Evolutionary conservation across 92 coral and sea anemone species (phyloP), one percentile per base, ranked within the genome.

Genomic region (Hydrozoanthus gracilis): DNA sequence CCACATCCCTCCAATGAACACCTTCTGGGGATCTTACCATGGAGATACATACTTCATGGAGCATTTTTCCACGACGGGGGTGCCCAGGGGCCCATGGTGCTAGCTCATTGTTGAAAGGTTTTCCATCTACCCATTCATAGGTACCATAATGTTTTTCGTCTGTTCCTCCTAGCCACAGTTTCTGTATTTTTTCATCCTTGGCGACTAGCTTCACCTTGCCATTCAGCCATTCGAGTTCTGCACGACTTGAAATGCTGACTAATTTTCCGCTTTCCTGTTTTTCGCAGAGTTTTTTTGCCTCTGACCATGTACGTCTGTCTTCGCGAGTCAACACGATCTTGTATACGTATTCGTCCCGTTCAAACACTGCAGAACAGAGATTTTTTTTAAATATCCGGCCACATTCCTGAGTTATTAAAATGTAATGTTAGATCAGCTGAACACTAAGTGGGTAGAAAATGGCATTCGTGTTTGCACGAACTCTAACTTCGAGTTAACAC

Each of bases 221-320:
- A 51, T 94, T 94, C 8, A 94, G 78, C 88, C 87, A 94, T 76
- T 87, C 79, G 55, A 89, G 88, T 47, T 94, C 97, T 17, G 82
- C 91, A 47, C 82, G 87, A 78, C 91, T 87, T 16, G 92, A 61
- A 13, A 94, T 88, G 76, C 95, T 94, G 39, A 86, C 93, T 64
- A 94, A 84, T 15, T 94, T 92, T 1, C 93, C 97, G 72, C 88
- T 91, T 88, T 94, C 97, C 14, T 78, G 74, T 4, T 86, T 86
- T 77, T 82, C 86, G 87, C 97, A 94, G 49, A 89, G 85, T 67
- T 92, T 88, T 50, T 94, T 95, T 35, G 97, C 97, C 64, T 94
- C 97, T 85, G 72, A 86, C 92, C 95, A 94, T 6, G 97, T 94
- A 46, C 97, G 90, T 58, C 51, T 44, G 91, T 94, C 97, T 50